Base-by-base conservation (phyloP, 2,888 invertebrate species). In the Dynastes hyllus region DNA sequence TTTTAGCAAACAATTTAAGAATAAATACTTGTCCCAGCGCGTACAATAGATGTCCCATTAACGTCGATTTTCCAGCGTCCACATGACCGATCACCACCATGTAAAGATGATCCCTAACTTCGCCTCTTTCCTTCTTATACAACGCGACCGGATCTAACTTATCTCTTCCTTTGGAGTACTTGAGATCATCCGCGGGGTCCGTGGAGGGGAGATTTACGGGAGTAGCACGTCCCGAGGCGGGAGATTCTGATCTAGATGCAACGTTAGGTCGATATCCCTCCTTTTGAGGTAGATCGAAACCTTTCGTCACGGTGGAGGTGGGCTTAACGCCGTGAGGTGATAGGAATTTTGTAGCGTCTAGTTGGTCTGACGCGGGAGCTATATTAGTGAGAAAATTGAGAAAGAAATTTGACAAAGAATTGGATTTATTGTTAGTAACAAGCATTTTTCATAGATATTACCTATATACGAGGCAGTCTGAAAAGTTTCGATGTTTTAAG, bases 51-150 rank as follows among this genome's bases (percentile, higher is more conserved):
- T 98, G 95, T 0, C 99, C 99, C 95, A 99, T 97, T n/a, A 99
- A 90, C 8, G 98, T 98, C 82, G 97, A 97, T 89, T 98, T 98
- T 0, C 98, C 98, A 51, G 98, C 98, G 91, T 98, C 99, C 1
- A 99, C 99, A 90, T 99, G 99, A 9, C 96, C 99, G 87, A 96
- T 94, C 9, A 97, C 96, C 81, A 98, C 96, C 90, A 98, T 93
- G 87, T 98, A 97, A 79, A 98, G 91, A 86, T 96, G 94, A 53
- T 95, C 95, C 86, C 98, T 98, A 16, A 92, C 92, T n/a, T 92
- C 91, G 0, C 94, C 94, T 83, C 97, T 92, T 86, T 96, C 95
- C 84, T 92, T 93, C 71, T 92, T 90, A 85, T 94, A 97, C 83
- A 94, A 91, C 63, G 90, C 90, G 61, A 91, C 87, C 0, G 93